A percentile compares a stretch with the other conserved stretches of the same genome.
Conservation (phyloP, 1,140 invertebrate genomes). For the Pseudoatta argentina region DNA sequence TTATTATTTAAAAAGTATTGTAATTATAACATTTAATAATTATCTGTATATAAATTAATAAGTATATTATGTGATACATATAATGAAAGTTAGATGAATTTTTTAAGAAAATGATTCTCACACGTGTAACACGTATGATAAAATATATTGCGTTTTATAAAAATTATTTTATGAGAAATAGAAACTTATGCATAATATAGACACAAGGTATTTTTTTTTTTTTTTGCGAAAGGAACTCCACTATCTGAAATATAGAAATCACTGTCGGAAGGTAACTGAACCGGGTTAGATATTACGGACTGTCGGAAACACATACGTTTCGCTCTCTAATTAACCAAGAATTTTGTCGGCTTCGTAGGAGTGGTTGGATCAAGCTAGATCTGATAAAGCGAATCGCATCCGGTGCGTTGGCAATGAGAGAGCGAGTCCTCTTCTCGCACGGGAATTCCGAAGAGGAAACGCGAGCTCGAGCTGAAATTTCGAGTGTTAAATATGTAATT, state of each 20-base stretch:
- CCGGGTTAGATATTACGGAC: slow-evolving; percentile 21
- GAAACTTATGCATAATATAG: not conserved
- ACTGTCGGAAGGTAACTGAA: not conserved
- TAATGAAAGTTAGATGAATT: not conserved
- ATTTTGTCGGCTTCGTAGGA: slow-evolving; percentile 46
- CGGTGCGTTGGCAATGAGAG: slow-evolving; percentile 39
- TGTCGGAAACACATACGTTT: not conserved
- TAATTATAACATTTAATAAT: not conserved
- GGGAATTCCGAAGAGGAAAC: slow-evolving; percentile 51
- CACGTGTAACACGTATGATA: not conserved
- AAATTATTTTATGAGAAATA: not conserved
- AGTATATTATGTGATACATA: no score
- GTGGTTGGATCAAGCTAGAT: slow-evolving; percentile 35
- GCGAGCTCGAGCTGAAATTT: slow-evolving; percentile 77
- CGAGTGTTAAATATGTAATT: slow-evolving; percentile 84
- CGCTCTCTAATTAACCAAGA: slow-evolving; percentile 67
- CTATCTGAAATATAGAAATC: not conserved
- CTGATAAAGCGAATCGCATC: slow-evolving; percentile 65
- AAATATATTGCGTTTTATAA: not conserved
- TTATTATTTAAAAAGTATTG: no score
- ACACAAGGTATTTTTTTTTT: no score
- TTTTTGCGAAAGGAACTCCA: not conserved
- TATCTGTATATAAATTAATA: no score
- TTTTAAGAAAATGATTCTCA: not conserved
- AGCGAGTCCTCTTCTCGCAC: slow-evolving; percentile 36